A percentile compares a stretch with the other conserved stretches of the same genome.
Conservation (phyloP, 1,140 invertebrate species). For the Heliconius eleuchia region DNA sequence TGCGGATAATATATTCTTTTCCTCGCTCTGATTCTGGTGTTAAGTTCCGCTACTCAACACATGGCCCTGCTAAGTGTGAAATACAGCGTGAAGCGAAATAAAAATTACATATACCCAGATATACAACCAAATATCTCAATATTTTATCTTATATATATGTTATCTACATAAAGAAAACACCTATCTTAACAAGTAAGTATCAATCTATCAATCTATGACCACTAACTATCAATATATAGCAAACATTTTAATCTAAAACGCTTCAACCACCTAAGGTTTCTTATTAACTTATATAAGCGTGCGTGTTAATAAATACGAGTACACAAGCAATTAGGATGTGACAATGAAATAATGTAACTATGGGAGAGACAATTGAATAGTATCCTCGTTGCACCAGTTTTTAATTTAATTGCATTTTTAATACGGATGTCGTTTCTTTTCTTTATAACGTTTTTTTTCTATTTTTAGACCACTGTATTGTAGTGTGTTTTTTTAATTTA, state of each 20-base stretch:
- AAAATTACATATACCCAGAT: neutral
- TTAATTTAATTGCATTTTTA: neutral
- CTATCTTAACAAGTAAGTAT: no score
- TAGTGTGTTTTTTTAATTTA: no score
- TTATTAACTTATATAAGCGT: conserved; percentile 9
- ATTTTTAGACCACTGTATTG: neutral
- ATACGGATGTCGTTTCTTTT: neutral
- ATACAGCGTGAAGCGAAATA: no score
- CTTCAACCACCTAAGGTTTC: conserved; percentile 11
- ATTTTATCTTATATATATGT: no score
- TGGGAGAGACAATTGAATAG: neutral
- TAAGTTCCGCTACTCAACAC: neutral
- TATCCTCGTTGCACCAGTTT: conserved; percentile 10
- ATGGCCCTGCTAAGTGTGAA: neutral
- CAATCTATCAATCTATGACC: no score
- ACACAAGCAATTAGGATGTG: conserved; percentile 13
- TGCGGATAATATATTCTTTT: neutral
- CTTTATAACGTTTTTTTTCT: neutral
- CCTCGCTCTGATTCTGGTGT: neutral
- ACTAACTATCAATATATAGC: no score
- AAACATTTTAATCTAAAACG: conserved; percentile 1
- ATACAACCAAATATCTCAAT: no score
- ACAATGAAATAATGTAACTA: conserved; percentile 21
- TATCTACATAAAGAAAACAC: no score
- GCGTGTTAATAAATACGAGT: conserved; percentile 1